Evolutionary conservation across 2,113 vertebrate genomes (phyloP).

Genomic region (Pygoscelis adeliae): DNA sequence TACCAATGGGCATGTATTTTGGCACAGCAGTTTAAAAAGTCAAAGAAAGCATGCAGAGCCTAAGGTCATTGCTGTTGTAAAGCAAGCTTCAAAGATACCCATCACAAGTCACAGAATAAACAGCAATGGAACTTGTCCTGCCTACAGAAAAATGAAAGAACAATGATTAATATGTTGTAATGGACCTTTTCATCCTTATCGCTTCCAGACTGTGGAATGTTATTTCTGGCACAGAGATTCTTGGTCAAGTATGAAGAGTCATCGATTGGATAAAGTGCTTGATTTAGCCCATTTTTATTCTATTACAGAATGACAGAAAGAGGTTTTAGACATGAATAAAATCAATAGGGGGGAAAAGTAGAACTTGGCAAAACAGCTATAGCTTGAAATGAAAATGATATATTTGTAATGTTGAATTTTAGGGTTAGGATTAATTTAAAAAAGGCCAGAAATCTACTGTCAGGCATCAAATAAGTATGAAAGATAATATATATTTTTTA

Average conservation of each 20-base stretch:
- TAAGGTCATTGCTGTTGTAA: not conserved
- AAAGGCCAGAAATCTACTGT: not conserved
- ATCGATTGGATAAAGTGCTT: conserved; percentile 66
- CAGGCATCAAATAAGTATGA: not conserved
- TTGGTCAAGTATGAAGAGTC: conserved; percentile 63
- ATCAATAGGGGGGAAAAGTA: conserved; percentile 33
- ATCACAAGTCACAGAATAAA: conserved; percentile 32
- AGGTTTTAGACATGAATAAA: conserved; percentile 66
- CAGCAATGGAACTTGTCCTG: conserved; percentile 34
- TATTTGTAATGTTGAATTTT: not conserved
- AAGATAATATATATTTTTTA: not conserved
- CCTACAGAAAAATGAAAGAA: conserved; percentile 40
- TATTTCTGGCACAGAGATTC: conserved; percentile 66
- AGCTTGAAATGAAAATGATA: not conserved
- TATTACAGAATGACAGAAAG: conserved; percentile 47
- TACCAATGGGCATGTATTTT: not conserved
- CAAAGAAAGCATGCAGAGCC: not conserved
- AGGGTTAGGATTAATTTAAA: not conserved
- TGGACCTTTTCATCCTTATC: conserved; percentile 56
- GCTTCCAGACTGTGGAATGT: conserved; percentile 55
- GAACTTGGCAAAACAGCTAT: conserved; percentile 8
- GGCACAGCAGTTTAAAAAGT: not conserved
- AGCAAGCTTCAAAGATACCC: conserved; percentile 36
- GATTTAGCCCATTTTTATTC: conserved; percentile 67
- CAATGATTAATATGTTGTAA: conserved; percentile 60